Evolutionary conservation across 2,113 vertebrate genomes (phyloP), one percentile per base, ranked within the genome.

Genomic region (Percina caprodes): DNA sequence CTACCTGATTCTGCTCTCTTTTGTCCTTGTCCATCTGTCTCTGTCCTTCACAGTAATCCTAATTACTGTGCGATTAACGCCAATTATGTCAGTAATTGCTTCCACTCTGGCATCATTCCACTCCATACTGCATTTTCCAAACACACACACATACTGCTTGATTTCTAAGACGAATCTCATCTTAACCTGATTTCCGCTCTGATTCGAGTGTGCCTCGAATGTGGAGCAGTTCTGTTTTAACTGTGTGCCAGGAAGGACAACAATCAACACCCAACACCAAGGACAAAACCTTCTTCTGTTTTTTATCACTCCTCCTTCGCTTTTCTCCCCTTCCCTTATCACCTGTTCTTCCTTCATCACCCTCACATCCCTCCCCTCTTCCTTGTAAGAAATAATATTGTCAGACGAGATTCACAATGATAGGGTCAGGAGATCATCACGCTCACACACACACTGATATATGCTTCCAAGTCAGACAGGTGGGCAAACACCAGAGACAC

Each of bases 31-130:
- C 76, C 63, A 46, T 69, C 48, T 66, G 59, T 56, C 26, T 56
- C 52, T 23, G 58, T 77, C 76, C 67, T 75, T 49, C 35, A 58
- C 18, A 26, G 13, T 55, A 49, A 54, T 54, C 15, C 42, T 84
- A 56, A 87, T 87, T 73, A 85, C 30, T 56, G 76, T 69, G 59
- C 19, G 0, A 60, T 55, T 63, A 60, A 80, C 0, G 21, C 68
- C 62, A 69, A 83, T 86, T 79, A 81, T 52, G 59, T 39, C 48
- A 19, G 21, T 73, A 85, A 85, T 85, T 85, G 52, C 81, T 86
- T 91, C 81, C 79, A 74, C 58, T 79, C 49, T 69, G 66, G 62
- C 58, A 48, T 78, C 58, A 68, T 69, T 66, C 56, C 6, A 45
- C 61, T 74, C 26, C 19, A 26, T 3, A 24, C 24, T 30, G 55